phyloP scores from a whole-genome alignment of 2,888 invertebrate species.

The Sphaeridia pumilis region DNA sequence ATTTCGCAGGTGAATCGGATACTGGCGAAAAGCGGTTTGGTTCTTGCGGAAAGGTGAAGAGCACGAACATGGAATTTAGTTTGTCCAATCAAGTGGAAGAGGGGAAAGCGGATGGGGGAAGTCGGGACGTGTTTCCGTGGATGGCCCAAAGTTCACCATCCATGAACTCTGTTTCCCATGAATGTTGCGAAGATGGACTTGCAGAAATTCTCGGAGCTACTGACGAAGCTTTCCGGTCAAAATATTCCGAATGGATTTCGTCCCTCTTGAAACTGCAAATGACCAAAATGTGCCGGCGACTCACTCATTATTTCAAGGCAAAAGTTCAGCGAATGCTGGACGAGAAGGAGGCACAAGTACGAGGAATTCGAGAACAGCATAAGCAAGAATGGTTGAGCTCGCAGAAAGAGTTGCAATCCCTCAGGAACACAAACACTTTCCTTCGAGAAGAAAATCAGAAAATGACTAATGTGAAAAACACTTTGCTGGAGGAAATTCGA shows the following conservation, averaged over 20 bases:
- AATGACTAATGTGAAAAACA: constrained; percentile 2
- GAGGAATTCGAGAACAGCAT: not conserved
- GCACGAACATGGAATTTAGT: too few relatives aligned
- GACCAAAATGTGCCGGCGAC: constrained; percentile 13
- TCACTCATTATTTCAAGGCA: constrained; percentile 1
- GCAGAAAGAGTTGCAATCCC: constrained; percentile 5
- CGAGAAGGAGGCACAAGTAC: constrained; percentile 6
- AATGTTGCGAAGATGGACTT: constrained; percentile 10
- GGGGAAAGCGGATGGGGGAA: too few relatives aligned
- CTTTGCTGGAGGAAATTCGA: constrained; percentile 11
- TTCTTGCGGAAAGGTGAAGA: too few relatives aligned
- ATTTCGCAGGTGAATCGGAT: too few relatives aligned
- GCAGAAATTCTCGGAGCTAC: constrained; percentile 12
- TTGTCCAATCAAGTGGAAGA: too few relatives aligned
- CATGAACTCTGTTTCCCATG: not conserved
- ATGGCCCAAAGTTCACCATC: not conserved
- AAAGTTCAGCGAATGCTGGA: constrained; percentile 1
- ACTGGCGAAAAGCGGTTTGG: too few relatives aligned
- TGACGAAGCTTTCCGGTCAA: constrained; percentile 14
- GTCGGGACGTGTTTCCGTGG: not conserved
- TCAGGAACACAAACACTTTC: constrained; percentile 2
- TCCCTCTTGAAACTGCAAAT: constrained; percentile 17
- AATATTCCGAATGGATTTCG: constrained; percentile 18
- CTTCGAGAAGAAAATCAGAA: constrained; percentile 12
- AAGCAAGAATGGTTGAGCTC: constrained; percentile 4